Base-by-base conservation (phyloP, 1,140 invertebrate genomes). In the Aphaenogaster ashmeadi region DNA sequence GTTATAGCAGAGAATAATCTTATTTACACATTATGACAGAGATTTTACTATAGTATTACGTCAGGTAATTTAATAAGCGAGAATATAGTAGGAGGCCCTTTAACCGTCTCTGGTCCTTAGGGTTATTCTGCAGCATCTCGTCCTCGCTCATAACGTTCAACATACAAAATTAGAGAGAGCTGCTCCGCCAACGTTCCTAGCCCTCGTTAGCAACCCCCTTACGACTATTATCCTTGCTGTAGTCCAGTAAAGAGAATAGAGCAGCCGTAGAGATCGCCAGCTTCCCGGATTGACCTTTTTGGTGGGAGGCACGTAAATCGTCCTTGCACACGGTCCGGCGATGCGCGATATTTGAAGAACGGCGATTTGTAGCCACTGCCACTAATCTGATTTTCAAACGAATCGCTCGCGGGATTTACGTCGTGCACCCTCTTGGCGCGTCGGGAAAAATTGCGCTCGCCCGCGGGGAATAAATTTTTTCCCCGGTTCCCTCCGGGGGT, bases 361-460 rank as follows among this genome's bases (percentile, higher is more conserved):
- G 21, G 7, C 41, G 41, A 64, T 50, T 52, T 52, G 7, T 67
- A 67, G 18, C 18, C 21, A n/a, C 44, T 47, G 41, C 7, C 44
- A n/a, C 36, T 80, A 66, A 80, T 80, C 18, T 36, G 77, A 67
- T 80, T 80, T 66, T 67, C 44, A 52, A 52, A 38, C 33, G 33
- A 67, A 66, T 52, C 13, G 33, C 44, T 52, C n/a, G 60, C 44
- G 44, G n/a, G 2, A 80, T 80, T 80, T 67, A 52, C 47, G 7
- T 27, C 18, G 18, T 15, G 41, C 18, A 36, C 7, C 21, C 58
- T 66, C 13, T 50, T 47, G 41, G 44, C 41, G n/a, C 33, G 50
- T 38, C 15, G 47, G n/a, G n/a, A 21, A 74, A 75, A 75, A 75
- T 56, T 75, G 36, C 72, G 47, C 69, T 15, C 44, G 21, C 38